phyloP scores from a whole-genome alignment of 2,888 invertebrate species.

The Eilema griseolum region DNA sequence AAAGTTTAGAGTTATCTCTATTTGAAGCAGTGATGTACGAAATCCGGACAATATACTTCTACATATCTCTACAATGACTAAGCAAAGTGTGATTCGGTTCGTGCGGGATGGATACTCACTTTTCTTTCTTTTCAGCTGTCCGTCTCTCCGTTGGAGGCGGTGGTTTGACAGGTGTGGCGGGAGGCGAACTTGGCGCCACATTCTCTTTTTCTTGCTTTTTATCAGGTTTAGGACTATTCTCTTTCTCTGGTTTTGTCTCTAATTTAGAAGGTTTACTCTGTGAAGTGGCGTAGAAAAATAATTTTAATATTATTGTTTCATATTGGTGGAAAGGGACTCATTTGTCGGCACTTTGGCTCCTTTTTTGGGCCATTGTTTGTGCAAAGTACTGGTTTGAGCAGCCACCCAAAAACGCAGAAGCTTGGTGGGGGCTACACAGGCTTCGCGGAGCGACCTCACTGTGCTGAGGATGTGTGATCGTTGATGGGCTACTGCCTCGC shows the following conservation, averaged over 20 bases:
- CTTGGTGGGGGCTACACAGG: no score
- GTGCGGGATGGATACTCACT: slow-evolving; percentile 62
- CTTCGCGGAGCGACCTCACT: no score
- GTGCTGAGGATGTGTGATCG: no score
- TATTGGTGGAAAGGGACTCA: no score
- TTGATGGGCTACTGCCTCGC: no score
- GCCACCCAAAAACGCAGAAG: no score
- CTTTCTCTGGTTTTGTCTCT: slow-evolving; percentile 74
- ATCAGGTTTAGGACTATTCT: slow-evolving; percentile 69
- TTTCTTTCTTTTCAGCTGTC: slow-evolving; percentile 73
- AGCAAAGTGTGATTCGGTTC: neutral
- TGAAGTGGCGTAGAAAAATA: slow-evolving; percentile 10
- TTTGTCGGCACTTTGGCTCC: no score
- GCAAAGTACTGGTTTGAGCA: no score
- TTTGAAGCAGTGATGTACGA: neutral
- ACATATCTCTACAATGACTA: neutral
- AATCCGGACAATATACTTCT: slow-evolving; percentile 9
- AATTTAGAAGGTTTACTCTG: slow-evolving; percentile 73
- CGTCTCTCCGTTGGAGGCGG: slow-evolving; percentile 57
- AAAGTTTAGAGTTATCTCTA: neutral
- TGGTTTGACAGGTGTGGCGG: slow-evolving; percentile 68
- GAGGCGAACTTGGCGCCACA: slow-evolving; percentile 78
- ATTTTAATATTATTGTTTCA: neutral
- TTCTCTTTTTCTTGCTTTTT: slow-evolving; percentile 85
- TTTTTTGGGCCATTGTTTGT: no score